Conservation (phyloP, 2,888 invertebrate species). For the Epistrophe grossulariae region DNA sequence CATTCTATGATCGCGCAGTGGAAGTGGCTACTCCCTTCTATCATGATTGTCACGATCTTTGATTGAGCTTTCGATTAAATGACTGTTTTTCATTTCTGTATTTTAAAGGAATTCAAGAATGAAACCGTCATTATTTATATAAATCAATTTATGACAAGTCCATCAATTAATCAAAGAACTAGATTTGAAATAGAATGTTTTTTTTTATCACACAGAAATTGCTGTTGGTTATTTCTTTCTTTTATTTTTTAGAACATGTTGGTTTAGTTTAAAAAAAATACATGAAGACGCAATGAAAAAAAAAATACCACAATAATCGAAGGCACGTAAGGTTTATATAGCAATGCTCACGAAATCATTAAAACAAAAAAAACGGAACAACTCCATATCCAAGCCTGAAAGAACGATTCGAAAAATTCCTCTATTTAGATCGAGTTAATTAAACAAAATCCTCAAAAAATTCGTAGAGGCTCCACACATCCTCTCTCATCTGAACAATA, state of each 20-base stretch:
- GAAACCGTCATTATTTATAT: slow-evolving; percentile 21
- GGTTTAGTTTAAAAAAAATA: too few relatives aligned
- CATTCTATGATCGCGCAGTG: slow-evolving; percentile 1
- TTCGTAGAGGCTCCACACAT: slow-evolving; percentile 54
- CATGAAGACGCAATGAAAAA: too few relatives aligned
- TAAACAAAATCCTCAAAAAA: slow-evolving; percentile 58
- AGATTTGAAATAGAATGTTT: background rate
- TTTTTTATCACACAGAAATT: too few relatives aligned
- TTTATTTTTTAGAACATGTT: too few relatives aligned
- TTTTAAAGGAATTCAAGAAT: background rate
- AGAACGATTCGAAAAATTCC: slow-evolving; percentile 41
- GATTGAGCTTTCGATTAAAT: slow-evolving; percentile 39
- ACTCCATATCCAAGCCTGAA: slow-evolving; percentile 3
- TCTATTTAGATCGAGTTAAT: slow-evolving; percentile 64
- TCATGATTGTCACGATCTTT: slow-evolving; percentile 33
- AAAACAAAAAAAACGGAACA: background rate
- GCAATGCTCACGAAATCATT: background rate
- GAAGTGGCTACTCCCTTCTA: slow-evolving; percentile 27
- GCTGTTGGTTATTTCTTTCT: too few relatives aligned
- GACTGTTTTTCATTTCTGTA: background rate
- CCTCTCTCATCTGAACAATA: slow-evolving; percentile 32
- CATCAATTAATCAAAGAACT: slow-evolving; percentile 23
- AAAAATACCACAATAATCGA: too few relatives aligned
- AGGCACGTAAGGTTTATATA: too few relatives aligned
- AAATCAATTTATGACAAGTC: slow-evolving; percentile 15